A percentile compares a stretch with the other conserved stretches of the same genome.
Conservation (phyloP, 2,113 vertebrate species). For the Hemicordylus capensis region DNA sequence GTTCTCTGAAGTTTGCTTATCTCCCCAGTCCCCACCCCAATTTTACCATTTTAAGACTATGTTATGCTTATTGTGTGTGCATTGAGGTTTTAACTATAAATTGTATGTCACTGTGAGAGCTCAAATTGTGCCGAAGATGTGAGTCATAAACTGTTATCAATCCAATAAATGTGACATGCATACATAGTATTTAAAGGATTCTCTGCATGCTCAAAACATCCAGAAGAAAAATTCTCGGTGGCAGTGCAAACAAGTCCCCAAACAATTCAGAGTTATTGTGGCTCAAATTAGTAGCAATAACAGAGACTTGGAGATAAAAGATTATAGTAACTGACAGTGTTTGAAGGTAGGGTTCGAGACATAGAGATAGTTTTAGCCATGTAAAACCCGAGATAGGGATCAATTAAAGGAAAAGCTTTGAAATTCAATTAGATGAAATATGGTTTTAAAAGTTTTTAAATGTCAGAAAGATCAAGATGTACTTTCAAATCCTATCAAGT, state of each 20-base stretch:
- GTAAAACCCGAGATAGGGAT: not conserved
- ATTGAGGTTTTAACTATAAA: not conserved
- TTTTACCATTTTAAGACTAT: not conserved
- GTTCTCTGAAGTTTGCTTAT: no score
- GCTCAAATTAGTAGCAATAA: not conserved
- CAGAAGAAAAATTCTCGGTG: not conserved
- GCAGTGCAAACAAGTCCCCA: not conserved
- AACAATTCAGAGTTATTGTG: not conserved
- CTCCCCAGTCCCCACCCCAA: no score
- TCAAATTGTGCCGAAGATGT: not conserved
- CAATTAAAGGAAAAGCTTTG: constrained; percentile 1
- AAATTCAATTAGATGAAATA: constrained; percentile 26
- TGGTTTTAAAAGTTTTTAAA: not conserved
- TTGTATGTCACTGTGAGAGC: not conserved
- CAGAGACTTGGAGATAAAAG: not conserved
- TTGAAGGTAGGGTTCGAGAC: not conserved
- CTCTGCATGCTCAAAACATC: not conserved
- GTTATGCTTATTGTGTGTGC: not conserved
- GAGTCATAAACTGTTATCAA: not conserved
- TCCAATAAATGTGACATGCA: not conserved
- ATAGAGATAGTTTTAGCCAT: not conserved
- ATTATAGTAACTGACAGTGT: not conserved
- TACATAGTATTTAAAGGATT: not conserved
- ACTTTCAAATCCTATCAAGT: constrained; percentile 9
- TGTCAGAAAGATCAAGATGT: constrained; percentile 17